These are phyloP conservation scores for Empidonax traillii DNA, from an alignment of 2,113 vertebrate genomes.

Conservation along the genomic window DNA sequence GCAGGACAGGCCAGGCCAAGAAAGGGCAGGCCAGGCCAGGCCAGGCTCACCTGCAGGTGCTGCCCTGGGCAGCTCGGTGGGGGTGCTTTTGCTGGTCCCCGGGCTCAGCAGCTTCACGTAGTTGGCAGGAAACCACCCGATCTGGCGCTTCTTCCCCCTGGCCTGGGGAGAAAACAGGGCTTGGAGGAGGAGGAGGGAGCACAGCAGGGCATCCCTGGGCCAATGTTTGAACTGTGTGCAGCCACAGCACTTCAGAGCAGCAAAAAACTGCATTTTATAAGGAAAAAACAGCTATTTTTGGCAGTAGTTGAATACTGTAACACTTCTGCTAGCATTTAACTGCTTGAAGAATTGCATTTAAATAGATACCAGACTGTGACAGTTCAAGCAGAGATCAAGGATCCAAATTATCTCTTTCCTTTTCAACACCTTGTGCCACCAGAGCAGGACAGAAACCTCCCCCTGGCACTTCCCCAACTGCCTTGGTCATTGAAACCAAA, in stretches of 20 bases:
- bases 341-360: background rate
- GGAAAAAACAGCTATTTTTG: background rate
- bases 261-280: background rate
- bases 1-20: too few relatives aligned
- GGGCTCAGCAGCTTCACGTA: slow-evolving; percentile 97
- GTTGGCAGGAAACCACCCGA: slow-evolving; percentile 98
- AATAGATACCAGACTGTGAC: background rate
- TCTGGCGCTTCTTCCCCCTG: slow-evolving; percentile 95
- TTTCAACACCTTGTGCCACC: background rate
- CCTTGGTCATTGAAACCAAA: background rate
- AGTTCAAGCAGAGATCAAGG: background rate
- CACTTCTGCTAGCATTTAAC: background rate
- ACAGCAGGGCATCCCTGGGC: too few relatives aligned
- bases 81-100: slow-evolving; percentile 94
- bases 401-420: background rate
- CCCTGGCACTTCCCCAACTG: background rate
- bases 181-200: background rate
- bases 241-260: background rate
- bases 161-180: slow-evolving; percentile 76
- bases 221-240: too few relatives aligned
- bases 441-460: background rate
- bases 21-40: too few relatives aligned
- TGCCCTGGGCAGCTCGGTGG: slow-evolving; percentile 88
- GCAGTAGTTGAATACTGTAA: background rate
- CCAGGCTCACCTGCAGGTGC: slow-evolving; percentile 75